These are phyloP conservation scores for Homarus americanus DNA, from an alignment of 1,140 invertebrate genomes.

Conservation along the genomic window DNA sequence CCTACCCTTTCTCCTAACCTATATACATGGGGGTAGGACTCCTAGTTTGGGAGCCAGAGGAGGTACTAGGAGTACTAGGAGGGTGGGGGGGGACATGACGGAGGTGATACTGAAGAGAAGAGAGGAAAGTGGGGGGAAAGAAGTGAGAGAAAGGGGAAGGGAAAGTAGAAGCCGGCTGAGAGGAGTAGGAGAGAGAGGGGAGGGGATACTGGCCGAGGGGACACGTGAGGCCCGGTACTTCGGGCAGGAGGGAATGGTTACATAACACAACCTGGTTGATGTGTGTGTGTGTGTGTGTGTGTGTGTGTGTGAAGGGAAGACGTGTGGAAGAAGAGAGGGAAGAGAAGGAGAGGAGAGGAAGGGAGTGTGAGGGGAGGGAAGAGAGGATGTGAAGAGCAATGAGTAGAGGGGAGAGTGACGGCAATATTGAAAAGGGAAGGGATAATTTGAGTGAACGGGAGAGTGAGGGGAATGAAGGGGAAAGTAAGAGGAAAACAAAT, in stretches of 20 bases:
- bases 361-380: background rate
- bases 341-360: background rate
- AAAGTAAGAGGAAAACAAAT: too few relatives aligned
- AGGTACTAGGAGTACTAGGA: background rate
- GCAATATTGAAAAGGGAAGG: too few relatives aligned
- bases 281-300: too few relatives aligned
- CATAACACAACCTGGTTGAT: background rate
- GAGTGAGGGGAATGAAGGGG: background rate
- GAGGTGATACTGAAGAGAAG: too few relatives aligned
- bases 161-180: too few relatives aligned
- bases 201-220: background rate
- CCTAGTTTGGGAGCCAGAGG: too few relatives aligned
- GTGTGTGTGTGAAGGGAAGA: too few relatives aligned
- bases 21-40: too few relatives aligned
- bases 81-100: background rate
- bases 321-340: too few relatives aligned
- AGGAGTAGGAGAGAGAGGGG: background rate
- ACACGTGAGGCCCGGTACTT: background rate
- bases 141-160: background rate
- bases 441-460: background rate
- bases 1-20: too few relatives aligned
- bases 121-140: slow-evolving; percentile 8
- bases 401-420: background rate
- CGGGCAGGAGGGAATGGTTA: background rate
- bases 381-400: background rate